Percentiles rank a stretch among this genome's conserved stretches.
phyloP scores from a whole-genome alignment of 2,113 vertebrate species.

The Myrmophylax atrothorax region DNA sequence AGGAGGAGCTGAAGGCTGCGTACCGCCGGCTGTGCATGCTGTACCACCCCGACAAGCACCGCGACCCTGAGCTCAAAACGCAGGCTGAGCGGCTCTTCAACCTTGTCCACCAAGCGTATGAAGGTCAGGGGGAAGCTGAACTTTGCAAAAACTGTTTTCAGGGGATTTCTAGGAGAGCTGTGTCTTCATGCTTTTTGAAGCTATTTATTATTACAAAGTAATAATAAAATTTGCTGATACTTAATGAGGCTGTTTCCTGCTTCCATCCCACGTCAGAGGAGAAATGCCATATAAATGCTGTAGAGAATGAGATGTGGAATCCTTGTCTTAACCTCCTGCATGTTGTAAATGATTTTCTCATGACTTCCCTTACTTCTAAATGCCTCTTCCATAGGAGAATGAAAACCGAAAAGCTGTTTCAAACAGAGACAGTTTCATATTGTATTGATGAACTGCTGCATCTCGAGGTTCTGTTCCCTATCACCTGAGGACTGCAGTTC shows the following conservation, averaged over 20 bases:
- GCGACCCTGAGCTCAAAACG: constrained; percentile 91
- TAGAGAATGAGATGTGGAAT: background rate
- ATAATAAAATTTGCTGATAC: background rate
- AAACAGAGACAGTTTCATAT: background rate
- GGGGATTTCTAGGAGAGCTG: background rate
- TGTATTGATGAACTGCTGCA: background rate
- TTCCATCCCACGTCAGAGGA: background rate
- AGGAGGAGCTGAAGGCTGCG: constrained; percentile 93
- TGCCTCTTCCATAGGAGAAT: background rate
- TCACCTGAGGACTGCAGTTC: background rate
- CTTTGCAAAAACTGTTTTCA: background rate
- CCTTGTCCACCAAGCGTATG: constrained; percentile 95
- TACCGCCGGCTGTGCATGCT: constrained; percentile 96
- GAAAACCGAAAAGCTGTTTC: background rate
- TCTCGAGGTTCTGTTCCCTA: background rate
- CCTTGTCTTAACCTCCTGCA: background rate
- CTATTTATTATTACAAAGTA: background rate
- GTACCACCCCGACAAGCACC: constrained; percentile 98
- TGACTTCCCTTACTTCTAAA: background rate
- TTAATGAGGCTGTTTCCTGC: background rate
- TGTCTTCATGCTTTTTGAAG: background rate
- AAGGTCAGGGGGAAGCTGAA: constrained; percentile 80
- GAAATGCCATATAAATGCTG: background rate
- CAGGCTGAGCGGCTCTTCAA: constrained; percentile 95
- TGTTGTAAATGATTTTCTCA: background rate